Percentiles rank a stretch among this genome's conserved stretches.
Evolutionary conservation across 2,797 vertebrate genomes (phyloP).

Genomic region (Hipposideros larvatus): DNA sequence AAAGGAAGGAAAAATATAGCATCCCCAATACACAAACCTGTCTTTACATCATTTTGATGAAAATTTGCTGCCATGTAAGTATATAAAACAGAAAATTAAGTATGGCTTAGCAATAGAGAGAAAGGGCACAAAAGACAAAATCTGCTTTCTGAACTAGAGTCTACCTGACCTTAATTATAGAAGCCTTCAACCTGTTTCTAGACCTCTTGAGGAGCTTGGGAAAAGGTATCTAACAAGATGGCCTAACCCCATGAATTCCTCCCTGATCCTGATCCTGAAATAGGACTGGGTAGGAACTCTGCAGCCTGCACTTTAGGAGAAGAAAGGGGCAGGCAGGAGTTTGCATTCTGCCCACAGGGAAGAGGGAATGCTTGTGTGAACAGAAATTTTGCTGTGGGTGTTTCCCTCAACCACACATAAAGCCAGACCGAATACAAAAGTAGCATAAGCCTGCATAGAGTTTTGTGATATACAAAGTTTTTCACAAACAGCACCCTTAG

Average conservation of each 20-base stretch:
- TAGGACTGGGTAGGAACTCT: background rate
- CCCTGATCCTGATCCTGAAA: background rate
- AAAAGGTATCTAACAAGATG: background rate
- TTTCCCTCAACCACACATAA: background rate
- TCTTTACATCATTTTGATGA: background rate
- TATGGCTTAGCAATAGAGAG: background rate
- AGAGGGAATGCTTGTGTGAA: background rate
- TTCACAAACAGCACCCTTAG: background rate
- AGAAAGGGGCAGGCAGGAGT: background rate
- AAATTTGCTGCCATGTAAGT: background rate
- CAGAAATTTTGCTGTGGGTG: background rate
- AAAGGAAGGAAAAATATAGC: background rate
- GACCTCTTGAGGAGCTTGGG: background rate
- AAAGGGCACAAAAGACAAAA: background rate
- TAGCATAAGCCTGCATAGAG: background rate
- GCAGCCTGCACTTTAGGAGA: background rate
- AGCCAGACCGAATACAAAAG: background rate
- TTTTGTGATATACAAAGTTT: background rate
- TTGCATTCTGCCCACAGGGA: background rate
- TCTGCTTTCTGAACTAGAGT: background rate
- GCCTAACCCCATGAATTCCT: background rate
- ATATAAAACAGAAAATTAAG: constrained; percentile 19
- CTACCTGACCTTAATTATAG: background rate
- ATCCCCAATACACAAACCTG: background rate
- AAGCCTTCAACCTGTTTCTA: background rate